These are phyloP conservation scores for Petroica traversi DNA, from an alignment of 2,113 vertebrate species.

Conservation along the genomic window DNA sequence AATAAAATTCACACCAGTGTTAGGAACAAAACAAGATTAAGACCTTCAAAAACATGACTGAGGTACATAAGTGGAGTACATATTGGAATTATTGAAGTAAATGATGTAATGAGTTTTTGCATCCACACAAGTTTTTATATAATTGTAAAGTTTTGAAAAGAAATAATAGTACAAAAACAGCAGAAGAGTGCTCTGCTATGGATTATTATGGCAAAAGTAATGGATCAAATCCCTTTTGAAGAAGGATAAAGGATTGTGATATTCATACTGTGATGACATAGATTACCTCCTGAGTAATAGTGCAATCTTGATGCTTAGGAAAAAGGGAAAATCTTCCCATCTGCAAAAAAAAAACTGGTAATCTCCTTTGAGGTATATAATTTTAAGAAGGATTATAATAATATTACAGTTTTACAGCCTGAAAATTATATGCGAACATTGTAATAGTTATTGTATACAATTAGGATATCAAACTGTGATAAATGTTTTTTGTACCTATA, in stretches of 20 bases:
- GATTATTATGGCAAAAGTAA: neutral
- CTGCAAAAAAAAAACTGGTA: neutral
- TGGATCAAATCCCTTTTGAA: neutral
- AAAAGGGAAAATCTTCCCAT: neutral
- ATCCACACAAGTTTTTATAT: neutral
- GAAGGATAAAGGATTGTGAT: neutral
- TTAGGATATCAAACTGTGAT: neutral
- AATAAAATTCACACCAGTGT: neutral
- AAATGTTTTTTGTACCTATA: neutral
- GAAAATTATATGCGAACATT: neutral
- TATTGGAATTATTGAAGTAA: neutral
- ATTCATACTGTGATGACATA: neutral
- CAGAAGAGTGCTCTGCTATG: neutral
- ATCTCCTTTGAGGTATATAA: neutral
- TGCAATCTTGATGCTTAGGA: neutral
- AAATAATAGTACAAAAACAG: neutral
- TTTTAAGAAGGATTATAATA: neutral
- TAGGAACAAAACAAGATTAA: neutral
- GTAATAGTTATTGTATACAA: neutral
- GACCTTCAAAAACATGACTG: neutral
- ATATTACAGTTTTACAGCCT: neutral
- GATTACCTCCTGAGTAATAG: neutral
- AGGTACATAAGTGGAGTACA: neutral
- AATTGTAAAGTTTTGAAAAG: neutral
- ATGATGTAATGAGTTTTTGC: neutral